Evolutionary conservation across 1,140 invertebrate genomes (phyloP).

Genomic region (Elymnias hypermnestra): DNA sequence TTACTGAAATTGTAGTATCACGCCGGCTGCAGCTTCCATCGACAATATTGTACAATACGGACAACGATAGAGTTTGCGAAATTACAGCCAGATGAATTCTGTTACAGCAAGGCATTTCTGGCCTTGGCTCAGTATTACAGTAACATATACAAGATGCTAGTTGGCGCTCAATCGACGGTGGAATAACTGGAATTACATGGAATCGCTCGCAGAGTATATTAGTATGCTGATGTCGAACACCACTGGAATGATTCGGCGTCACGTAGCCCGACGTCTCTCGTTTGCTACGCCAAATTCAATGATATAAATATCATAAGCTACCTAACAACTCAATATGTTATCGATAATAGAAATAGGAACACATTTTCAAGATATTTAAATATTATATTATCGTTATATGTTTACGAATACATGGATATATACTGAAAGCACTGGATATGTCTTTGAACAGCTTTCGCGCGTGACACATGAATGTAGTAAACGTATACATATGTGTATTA

Average conservation of each 20-base stretch:
- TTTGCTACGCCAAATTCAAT: slow-evolving; percentile 55
- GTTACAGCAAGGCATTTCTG: slow-evolving; percentile 37
- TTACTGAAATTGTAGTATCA: slow-evolving; percentile 11
- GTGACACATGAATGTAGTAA: too few relatives aligned
- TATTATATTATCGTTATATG: too few relatives aligned
- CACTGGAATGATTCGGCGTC: slow-evolving; percentile 66
- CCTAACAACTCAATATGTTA: neutral
- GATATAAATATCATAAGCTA: slow-evolving; percentile 44
- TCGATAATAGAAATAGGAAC: too few relatives aligned
- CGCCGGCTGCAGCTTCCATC: slow-evolving; percentile 23
- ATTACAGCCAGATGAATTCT: slow-evolving; percentile 27
- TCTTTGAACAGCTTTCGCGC: too few relatives aligned
- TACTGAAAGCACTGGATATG: too few relatives aligned
- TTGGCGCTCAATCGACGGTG: slow-evolving; percentile 48
- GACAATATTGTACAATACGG: slow-evolving; percentile 26
- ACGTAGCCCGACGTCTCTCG: slow-evolving; percentile 40
- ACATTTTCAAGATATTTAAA: too few relatives aligned
- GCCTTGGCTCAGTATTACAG: slow-evolving; percentile 30
- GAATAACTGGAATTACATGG: slow-evolving; percentile 63
- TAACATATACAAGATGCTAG: slow-evolving; percentile 70
- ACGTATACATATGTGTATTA: too few relatives aligned
- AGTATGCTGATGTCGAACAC: slow-evolving; percentile 61
- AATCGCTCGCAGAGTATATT: slow-evolving; percentile 62
- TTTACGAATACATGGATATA: too few relatives aligned
- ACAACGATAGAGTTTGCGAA: slow-evolving; percentile 17